phyloP scores from a whole-genome alignment of 2,113 vertebrate species.

The Tyto alba region DNA sequence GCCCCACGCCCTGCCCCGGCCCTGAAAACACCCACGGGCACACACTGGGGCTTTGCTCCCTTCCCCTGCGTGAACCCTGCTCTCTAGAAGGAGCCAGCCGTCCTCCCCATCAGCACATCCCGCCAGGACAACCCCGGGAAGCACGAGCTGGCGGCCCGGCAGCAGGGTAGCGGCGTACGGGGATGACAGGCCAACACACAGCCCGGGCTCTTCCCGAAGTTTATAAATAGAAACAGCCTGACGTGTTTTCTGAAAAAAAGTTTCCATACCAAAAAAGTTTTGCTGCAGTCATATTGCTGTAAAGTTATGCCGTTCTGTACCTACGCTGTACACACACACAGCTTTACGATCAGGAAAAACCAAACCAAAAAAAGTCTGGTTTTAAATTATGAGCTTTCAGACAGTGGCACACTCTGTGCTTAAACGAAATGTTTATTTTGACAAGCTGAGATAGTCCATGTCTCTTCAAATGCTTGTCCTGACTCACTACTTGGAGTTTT shows the following conservation, averaged over 20 bases:
- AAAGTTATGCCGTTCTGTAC: accelerated
- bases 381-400: neutral
- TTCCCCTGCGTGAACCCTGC: accelerated
- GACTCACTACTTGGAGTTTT: neutral
- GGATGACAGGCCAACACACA: accelerated
- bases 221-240: neutral
- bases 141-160: accelerated
- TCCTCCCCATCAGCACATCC: neutral
- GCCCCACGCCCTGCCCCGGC: no score
- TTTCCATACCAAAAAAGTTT: neutral
- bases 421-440: neutral
- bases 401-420: neutral
- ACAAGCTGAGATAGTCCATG: neutral
- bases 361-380: neutral
- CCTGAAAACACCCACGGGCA: no score
- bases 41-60: accelerated
- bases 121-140: neutral
- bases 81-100: neutral
- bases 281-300: neutral
- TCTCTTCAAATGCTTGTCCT: neutral
- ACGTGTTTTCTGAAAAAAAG: neutral
- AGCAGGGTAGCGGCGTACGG: accelerated
- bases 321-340: neutral
- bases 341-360: neutral
- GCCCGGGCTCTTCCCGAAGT: neutral